phyloP scores from a whole-genome alignment of 30 jellyfish, hydroid and myxozoan species.

The Mastigias papua region DNA sequence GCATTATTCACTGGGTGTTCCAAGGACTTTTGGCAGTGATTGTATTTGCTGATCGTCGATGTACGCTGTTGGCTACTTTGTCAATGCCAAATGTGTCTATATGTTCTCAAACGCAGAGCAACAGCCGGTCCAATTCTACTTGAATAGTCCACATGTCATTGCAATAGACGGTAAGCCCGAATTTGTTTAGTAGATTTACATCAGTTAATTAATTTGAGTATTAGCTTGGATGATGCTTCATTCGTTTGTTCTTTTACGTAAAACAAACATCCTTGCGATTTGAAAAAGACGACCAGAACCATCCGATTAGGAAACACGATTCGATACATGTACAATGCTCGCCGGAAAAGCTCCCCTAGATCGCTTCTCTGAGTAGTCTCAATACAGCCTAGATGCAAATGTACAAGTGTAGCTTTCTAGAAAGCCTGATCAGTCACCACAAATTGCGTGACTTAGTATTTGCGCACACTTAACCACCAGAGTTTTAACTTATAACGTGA shows the following conservation, averaged over 20 bases:
- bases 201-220: neutral
- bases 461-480: too few relatives aligned
- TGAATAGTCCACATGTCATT: neutral
- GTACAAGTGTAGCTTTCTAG: neutral
- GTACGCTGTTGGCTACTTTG: too few relatives aligned
- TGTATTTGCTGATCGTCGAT: too few relatives aligned
- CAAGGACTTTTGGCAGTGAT: too few relatives aligned
- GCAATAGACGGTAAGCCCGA: constrained; percentile 9
- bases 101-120: neutral
- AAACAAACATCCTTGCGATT: constrained; percentile 61
- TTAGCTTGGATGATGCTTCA: constrained; percentile 24
- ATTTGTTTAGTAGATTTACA: neutral
- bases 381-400: neutral
- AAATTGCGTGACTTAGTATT: too few relatives aligned
- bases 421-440: too few relatives aligned
- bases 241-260: neutral
- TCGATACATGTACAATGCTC: constrained; percentile 2
- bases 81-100: neutral
- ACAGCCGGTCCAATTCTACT: neutral
- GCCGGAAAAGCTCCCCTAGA: constrained; percentile 19
- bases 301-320: constrained; percentile 27
- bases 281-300: constrained; percentile 12
- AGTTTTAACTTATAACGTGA: too few relatives aligned
- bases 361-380: neutral
- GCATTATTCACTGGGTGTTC: too few relatives aligned